Evolutionary conservation across 2,797 vertebrate species (phyloP), one percentile per base, ranked within the genome.

Genomic region (Triplophysa yarkandensis): DNA sequence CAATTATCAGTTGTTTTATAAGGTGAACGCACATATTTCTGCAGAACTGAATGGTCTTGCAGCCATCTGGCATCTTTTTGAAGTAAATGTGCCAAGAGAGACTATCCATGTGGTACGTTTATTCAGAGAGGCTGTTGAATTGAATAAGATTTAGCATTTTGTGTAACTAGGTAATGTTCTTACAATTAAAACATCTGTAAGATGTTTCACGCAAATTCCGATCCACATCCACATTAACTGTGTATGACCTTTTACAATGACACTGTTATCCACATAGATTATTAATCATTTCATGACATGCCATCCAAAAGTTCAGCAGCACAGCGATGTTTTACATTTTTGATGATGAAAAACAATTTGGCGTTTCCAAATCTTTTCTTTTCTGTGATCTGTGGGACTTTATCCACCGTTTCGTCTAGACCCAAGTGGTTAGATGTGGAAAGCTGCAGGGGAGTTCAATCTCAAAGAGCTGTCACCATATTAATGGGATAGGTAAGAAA

Each of bases 1-100:
- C 78, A 83, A 76, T 83, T 81, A 82, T 80, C 74, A 71, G 65
- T 78, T 81, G 80, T 81, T 77, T 79, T 82, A 65, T 71, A 65
- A 77, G 60, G 54, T 76, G 70, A 75, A 74, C 74, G 70, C 48
- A 61, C 70, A 77, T 77, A 71, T 75, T 68, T 70, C 60, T 34
- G 64, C 54, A 36, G 64, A 76, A 79, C 76, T 60, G 27, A 64
- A 66, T 67, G 73, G 50, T 74, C 65, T 72, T 77, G 50, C 48
- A 74, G 76, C 67, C 74, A 78, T 78, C 73, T 83, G 77, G 65
- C 66, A 71, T 78, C 77, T 80, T 70, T 77, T 64, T 74, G 11
- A 74, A 73, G 50, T 70, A 73, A 76, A 69, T 63, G 55, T 74
- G 74, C 71, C 61, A 66, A 74, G 61, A 82, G 60, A 79, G 66